A percentile compares a stretch with the other conserved stretches of the same genome.
Conservation (phyloP, 2,888 invertebrate genomes). For the Nasonovia ribisnigri region DNA sequence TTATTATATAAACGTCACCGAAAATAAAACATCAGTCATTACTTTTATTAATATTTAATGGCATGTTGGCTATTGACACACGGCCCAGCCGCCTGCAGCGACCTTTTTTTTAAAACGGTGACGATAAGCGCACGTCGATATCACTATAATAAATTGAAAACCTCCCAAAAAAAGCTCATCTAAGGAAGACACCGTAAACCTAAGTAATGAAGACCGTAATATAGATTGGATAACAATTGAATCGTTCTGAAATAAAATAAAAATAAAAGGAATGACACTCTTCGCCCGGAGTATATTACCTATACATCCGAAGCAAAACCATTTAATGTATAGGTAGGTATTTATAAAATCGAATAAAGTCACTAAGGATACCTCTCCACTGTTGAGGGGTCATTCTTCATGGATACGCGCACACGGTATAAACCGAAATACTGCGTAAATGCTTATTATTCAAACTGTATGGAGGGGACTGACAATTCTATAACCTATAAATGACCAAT, state of each 20-base stretch:
- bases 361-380: not conserved
- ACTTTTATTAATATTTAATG: not conserved
- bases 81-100: not conserved
- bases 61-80: not conserved
- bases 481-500: not conserved
- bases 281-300: not conserved
- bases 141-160: not conserved
- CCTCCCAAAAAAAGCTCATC: not conserved
- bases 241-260: not conserved
- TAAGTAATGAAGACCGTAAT: slow-evolving; percentile 6
- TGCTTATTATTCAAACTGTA: not conserved
- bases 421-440: not conserved
- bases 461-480: not conserved
- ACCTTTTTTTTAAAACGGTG: not conserved
- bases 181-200: not conserved
- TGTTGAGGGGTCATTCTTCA: not conserved
- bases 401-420: not conserved
- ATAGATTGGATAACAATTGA: not conserved
- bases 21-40: not conserved
- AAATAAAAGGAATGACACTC: not conserved
- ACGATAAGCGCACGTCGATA: not conserved
- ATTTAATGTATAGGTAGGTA: not conserved
- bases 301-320: not conserved
- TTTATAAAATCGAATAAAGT: not conserved
- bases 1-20: not conserved